These are phyloP conservation scores for Ryuthela nishihirai DNA, from an alignment of 2,888 invertebrate species.

Conservation along the genomic window DNA sequence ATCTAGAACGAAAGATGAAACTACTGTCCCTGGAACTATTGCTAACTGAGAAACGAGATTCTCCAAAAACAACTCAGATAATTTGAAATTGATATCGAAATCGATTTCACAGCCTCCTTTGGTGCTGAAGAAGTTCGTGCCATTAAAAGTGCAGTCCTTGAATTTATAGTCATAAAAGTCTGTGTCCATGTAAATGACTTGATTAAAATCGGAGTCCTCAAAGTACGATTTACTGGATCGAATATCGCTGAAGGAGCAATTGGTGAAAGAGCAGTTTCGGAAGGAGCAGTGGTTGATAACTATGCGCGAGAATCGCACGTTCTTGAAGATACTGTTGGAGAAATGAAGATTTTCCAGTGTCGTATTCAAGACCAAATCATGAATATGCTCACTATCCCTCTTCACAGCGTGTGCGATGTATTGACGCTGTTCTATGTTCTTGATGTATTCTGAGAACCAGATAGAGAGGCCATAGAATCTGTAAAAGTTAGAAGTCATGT, in stretches of 20 bases:
- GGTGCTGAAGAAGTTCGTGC: conserved; percentile 54
- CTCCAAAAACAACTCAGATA: conserved; percentile 56
- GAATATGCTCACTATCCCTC: conserved; percentile 51
- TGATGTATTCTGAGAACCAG: conserved; percentile 59
- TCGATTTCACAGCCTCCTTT: conserved; percentile 52
- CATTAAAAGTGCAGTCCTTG: conserved; percentile 58
- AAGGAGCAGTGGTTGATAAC: conserved; percentile 69
- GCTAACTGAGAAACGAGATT: conserved; percentile 54
- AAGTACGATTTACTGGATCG: conserved; percentile 69
- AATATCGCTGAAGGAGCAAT: conserved; percentile 66
- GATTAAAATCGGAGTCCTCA: conserved; percentile 58
- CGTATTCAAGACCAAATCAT: conserved; percentile 55
- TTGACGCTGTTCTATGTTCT: conserved; percentile 52
- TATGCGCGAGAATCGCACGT: conserved; percentile 65
- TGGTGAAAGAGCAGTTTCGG: conserved; percentile 64
- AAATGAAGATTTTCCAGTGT: conserved; percentile 66
- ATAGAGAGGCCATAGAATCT: conserved; percentile 59
- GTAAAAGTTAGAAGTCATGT: no score
- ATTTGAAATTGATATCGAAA: conserved; percentile 60
- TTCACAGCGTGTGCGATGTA: conserved; percentile 44
- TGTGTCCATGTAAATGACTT: conserved; percentile 62
- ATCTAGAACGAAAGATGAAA: conserved; percentile 52
- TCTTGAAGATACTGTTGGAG: conserved; percentile 59
- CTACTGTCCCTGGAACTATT: conserved; percentile 53
- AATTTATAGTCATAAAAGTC: conserved; percentile 58